These are phyloP conservation scores for Hormaphis cornu DNA, from an alignment of 1,140 invertebrate species.

Conservation along the genomic window DNA sequence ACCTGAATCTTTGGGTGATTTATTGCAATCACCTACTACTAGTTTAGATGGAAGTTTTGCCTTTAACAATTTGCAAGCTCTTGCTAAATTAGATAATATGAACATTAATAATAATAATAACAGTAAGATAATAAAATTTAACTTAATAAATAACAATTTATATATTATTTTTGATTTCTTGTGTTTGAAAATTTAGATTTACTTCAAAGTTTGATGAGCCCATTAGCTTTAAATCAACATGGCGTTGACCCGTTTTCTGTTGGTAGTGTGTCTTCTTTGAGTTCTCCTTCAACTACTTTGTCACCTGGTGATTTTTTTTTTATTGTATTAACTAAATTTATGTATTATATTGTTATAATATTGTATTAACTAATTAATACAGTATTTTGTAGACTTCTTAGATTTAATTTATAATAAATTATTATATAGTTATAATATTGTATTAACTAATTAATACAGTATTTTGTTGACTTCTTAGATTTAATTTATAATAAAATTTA, in stretches of 20 bases:
- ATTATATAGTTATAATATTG: too few species aligned
- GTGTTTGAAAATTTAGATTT: constrained; percentile 7
- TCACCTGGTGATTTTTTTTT: constrained; percentile 24
- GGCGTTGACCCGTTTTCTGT: constrained; percentile 9
- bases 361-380: too few species aligned
- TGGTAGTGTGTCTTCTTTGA: constrained; percentile 5
- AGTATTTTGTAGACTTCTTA: too few species aligned
- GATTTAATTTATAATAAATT: too few species aligned
- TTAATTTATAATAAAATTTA: too few species aligned
- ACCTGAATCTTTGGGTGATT: constrained; percentile 50
- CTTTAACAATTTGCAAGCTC: constrained; percentile 75
- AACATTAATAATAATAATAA: constrained; percentile 42
- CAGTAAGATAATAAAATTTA: constrained; percentile 47
- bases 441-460: too few species aligned
- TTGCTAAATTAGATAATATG: constrained; percentile 71
- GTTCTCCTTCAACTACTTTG: constrained; percentile 25
- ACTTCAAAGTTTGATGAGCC: constrained; percentile 30
- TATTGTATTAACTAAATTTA: too few species aligned
- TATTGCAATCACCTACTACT: constrained; percentile 46
- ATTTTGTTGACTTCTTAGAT: too few species aligned
- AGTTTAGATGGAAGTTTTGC: constrained; percentile 52
- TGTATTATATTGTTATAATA: too few species aligned
- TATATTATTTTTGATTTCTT: background rate
- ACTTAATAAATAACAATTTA: background rate
- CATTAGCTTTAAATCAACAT: constrained; percentile 24